A percentile compares a stretch with the other conserved stretches of the same genome.
Evolutionary conservation across 2,113 vertebrate species (phyloP).

Genomic region (Xenopus laevis): DNA sequence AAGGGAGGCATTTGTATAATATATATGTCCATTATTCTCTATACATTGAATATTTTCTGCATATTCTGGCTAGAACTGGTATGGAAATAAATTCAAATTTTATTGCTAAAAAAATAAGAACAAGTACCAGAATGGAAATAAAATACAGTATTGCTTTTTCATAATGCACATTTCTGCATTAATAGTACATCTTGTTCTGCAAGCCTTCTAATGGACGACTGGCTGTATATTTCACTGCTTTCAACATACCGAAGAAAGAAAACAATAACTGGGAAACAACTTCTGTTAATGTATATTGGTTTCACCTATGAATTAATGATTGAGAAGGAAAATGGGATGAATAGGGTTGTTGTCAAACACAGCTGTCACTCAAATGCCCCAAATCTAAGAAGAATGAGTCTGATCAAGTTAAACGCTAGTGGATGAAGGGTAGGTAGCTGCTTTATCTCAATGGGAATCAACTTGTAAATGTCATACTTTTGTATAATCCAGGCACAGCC

Average conservation of each 20-base stretch:
- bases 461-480: not conserved
- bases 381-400: slow-evolving; percentile 1
- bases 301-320: slow-evolving; percentile 29
- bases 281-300: not conserved
- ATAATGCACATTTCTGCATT: no score
- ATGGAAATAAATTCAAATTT: not conserved
- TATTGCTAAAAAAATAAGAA: no score
- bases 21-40: no score
- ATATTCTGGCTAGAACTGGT: not conserved
- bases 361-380: not conserved
- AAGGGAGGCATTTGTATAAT: no score
- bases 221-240: not conserved
- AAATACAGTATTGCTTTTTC: no score
- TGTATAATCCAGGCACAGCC: not conserved
- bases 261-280: slow-evolving; percentile 12
- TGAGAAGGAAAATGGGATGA: slow-evolving; percentile 24
- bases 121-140: no score
- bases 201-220: not conserved
- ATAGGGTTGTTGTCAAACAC: slow-evolving; percentile 7
- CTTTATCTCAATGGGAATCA: not conserved
- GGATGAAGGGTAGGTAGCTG: not conserved
- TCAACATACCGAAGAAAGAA: not conserved
- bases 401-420: not conserved
- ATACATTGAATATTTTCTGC: no score
- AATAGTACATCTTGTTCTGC: no score